Evolutionary conservation across 2,888 invertebrate genomes (phyloP), one percentile per base, ranked within the genome.

Genomic region (Andrena bucephala): DNA sequence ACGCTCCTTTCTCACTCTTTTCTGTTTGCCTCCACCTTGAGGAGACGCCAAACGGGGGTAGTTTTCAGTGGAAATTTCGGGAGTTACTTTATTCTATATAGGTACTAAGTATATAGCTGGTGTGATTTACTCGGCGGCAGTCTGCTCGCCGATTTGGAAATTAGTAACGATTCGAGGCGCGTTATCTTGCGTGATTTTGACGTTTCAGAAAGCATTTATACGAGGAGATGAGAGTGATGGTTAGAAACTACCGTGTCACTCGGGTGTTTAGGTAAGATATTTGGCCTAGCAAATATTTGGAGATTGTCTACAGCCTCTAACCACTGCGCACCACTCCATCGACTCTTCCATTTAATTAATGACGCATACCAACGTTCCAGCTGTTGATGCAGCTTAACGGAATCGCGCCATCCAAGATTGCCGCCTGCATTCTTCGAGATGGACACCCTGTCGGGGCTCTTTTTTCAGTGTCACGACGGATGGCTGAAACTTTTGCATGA

Each of bases 241-340:
- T 86, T 88, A 83, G 90, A 86, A 87, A 85, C 89, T 89, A 90
- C 88, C 86, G 89, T 90, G 91, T 90, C 92, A 91, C 92, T 92
- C 89, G 85, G 91, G 90, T 94, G 93, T 94, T 94, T 93, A 93
- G 93, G 91, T 92, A 93, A 94, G 93, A 94, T 93, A 93, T 94
- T 94, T 94, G 93, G 92, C 90, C 91, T 92, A 89, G 93, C 93
- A 94, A 94, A 94, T 93, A 94, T 94, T 94, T 94, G 93, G 92
- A 92, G 93, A 93, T 93, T 93, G 93, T 94, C 93, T 93, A 93
- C 93, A 92, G 90, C 89, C 91, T 91, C 90, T 88, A 86, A 88
- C 85, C 87, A 81, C 83, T 75, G 81, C 85, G 85, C 89, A 82
- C 87, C 90, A 91, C 92, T 92, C 91, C 87, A 91, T 92, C 92